Evolutionary conservation across 1,140 invertebrate genomes (phyloP).

Genomic region (Zelostemma sp.): DNA sequence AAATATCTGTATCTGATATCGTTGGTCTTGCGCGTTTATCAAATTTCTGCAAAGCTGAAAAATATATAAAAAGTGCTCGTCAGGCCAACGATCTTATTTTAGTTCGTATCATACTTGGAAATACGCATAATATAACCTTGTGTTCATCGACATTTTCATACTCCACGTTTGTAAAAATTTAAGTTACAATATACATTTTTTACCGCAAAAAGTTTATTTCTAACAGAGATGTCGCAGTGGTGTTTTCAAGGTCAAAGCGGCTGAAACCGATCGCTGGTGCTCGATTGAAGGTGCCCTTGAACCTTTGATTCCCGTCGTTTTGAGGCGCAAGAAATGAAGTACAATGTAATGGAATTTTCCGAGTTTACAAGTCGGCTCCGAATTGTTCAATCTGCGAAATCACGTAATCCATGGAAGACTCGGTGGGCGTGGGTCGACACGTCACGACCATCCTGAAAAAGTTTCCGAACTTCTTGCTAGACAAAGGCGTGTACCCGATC

Average conservation of each 20-base stretch:
- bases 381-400: slow-evolving; percentile 74
- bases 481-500: slow-evolving; percentile 87
- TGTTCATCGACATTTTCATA: slow-evolving; percentile 2
- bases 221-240: neutral
- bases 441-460: slow-evolving; percentile 91
- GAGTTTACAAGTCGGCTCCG: slow-evolving; percentile 68
- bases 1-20: too few relatives aligned
- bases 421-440: slow-evolving; percentile 78
- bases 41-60: too few relatives aligned
- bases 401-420: slow-evolving; percentile 74
- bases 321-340: too few relatives aligned
- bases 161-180: neutral
- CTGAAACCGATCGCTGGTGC: neutral
- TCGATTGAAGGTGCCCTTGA: too few relatives aligned
- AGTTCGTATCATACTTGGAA: too few relatives aligned
- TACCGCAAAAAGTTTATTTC: slow-evolving; percentile 1
- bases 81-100: too few relatives aligned
- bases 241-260: neutral
- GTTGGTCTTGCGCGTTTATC: too few relatives aligned
- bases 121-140: too few relatives aligned
- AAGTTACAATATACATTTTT: neutral
- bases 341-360: too few relatives aligned
- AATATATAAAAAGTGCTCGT: too few relatives aligned
- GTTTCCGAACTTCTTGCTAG: slow-evolving; percentile 77
- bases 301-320: too few relatives aligned